Percentiles rank a stretch among this genome's conserved stretches.
These are phyloP conservation scores for Megastigmus dorsalis DNA, from an alignment of 2,888 invertebrate genomes.

Conservation along the genomic window DNA sequence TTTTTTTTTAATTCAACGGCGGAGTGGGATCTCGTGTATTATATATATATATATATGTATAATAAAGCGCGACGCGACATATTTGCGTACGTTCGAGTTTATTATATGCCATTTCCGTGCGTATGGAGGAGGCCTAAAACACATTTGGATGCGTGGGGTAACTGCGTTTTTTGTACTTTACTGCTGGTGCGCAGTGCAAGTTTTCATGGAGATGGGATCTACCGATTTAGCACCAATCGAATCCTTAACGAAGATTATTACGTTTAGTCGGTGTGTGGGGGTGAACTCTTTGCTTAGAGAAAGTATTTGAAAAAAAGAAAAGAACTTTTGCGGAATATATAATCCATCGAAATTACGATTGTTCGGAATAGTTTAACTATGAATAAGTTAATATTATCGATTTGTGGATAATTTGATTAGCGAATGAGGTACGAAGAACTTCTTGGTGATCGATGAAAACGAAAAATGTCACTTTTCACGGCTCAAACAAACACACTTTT, in stretches of 20 bases:
- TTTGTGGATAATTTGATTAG: not conserved
- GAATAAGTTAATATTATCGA: not conserved
- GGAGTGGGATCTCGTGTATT: no score
- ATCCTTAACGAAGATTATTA: constrained; percentile 41
- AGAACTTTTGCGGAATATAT: no score
- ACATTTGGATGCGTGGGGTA: not conserved
- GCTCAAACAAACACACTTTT: no score
- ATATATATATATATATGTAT: not conserved
- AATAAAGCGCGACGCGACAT: constrained; percentile 15
- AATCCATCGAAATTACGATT: no score
- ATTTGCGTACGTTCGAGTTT: no score
- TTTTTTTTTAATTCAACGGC: not conserved
- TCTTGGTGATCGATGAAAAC: not conserved
- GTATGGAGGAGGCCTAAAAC: not conserved
- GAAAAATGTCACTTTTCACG: no score
- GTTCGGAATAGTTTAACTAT: no score
- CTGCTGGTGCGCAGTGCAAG: constrained; percentile 21
- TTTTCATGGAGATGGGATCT: constrained; percentile 15
- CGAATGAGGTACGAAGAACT: not conserved
- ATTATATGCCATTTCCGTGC: no score
- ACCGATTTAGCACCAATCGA: constrained; percentile 54
- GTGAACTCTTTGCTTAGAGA: no score
- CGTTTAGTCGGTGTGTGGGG: no score
- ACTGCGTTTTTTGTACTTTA: constrained; percentile 6
- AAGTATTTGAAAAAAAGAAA: no score